phyloP scores from a whole-genome alignment of 2,888 invertebrate species.

The Ectemnius lituratus region DNA sequence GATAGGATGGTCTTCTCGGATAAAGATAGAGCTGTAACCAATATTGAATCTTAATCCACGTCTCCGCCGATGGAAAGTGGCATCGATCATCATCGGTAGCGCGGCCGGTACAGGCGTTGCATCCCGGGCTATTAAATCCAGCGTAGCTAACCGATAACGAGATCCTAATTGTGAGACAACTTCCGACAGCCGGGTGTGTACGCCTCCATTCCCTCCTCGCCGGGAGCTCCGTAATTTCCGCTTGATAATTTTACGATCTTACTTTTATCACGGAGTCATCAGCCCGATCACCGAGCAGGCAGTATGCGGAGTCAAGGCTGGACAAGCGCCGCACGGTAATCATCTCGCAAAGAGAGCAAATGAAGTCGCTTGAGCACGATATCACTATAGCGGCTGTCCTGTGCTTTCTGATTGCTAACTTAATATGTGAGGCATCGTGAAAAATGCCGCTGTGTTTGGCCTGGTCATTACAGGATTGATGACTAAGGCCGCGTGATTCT shows the following conservation, averaged over 20 bases:
- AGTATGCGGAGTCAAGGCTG: slow-evolving; percentile 1
- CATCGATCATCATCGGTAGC: slow-evolving; percentile 34
- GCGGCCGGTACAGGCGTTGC: slow-evolving; percentile 8
- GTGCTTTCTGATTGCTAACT: too few species aligned
- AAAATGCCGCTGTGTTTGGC: too few species aligned
- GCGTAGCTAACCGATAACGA: slow-evolving; percentile 40
- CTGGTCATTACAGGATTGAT: too few species aligned
- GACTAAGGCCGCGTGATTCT: too few species aligned
- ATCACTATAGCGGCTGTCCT: too few species aligned
- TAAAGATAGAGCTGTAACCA: slow-evolving; percentile 6
- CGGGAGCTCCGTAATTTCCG: slow-evolving; percentile 53
- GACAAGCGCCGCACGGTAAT: slow-evolving; percentile 39
- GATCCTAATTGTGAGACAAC: slow-evolving; percentile 52
- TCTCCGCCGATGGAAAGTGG: slow-evolving; percentile 26
- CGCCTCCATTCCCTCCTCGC: slow-evolving; percentile 28
- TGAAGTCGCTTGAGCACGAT: too few species aligned
- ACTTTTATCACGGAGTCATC: slow-evolving; percentile 53
- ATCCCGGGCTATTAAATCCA: slow-evolving; percentile 41
- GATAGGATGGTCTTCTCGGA: background rate
- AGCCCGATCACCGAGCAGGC: slow-evolving; percentile 30
- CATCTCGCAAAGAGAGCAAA: slow-evolving; percentile 29
- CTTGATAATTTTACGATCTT: slow-evolving; percentile 49
- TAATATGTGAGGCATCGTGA: too few species aligned
- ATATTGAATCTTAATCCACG: slow-evolving; percentile 53
- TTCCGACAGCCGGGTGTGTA: slow-evolving; percentile 41